Base-by-base conservation (phyloP, 1,140 invertebrate species). In the Meloidogyne floridensis region DNA sequence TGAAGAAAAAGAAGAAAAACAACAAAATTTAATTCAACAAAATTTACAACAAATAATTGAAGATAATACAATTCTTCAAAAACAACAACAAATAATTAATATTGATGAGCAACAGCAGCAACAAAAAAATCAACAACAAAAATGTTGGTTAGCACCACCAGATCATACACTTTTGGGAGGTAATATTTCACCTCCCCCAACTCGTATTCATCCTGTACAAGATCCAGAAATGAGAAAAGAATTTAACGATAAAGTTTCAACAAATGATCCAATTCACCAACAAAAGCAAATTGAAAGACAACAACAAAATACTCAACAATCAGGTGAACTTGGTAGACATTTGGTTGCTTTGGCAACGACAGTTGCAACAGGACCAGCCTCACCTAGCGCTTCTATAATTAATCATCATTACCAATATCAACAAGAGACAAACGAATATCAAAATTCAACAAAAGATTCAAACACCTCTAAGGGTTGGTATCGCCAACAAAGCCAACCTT, bases 401-500 rank as follows among this genome's bases (percentile, higher is more conserved):
- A 11, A 71, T 32, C 59, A 32, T 2, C 32, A 79, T 47, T 51
- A 79, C 18, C 51, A 77, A 32, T n/a, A 54, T 1, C 75, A 76
- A n/a, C 74, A 20, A 56, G 11, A 0, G 18, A 76, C 11, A 13
- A 54, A 2, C 10, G 54, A 78, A 70, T 11, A 65, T n/a, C n/a
- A 32, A 32, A 32, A 32, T 32, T 32, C 32, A 32, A 32, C 59
- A n/a, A 65, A 15, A n/a, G n/a, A 65, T n/a, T n/a, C n/a, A n/a
- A n/a, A 65, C 47, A 47, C 47, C 0, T 65, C 59, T 6, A 65
- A 13, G 71, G 53, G 65, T 70, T 79, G 18, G 59, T 53, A 65
- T 42, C 77, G 77, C 5, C 77, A 79, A 51, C 77, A 79, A 47
- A 79, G 77, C 77, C 77, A 79, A 47, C 77, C 77, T 10, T 71